phyloP scores from a whole-genome alignment of 1,140 invertebrate genomes.

The Paracyclopina nana region DNA sequence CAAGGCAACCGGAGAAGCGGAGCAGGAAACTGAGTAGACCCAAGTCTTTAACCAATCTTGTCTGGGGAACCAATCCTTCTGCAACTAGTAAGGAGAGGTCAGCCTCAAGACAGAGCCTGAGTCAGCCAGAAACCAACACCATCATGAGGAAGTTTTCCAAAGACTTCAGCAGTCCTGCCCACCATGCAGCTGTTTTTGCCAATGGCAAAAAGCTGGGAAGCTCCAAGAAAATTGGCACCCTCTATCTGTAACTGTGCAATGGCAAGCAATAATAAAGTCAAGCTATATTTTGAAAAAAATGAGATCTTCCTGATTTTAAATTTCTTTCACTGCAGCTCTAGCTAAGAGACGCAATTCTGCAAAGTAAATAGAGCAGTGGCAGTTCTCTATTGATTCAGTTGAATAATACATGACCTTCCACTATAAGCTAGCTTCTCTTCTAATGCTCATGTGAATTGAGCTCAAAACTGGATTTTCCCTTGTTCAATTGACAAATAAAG shows the following conservation, averaged over 20 bases:
- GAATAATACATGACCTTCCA: not conserved
- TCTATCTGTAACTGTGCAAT: constrained; percentile 19
- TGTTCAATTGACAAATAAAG: not conserved
- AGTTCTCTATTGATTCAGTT: not conserved
- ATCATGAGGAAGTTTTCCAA: constrained; percentile 1
- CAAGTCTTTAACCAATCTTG: constrained; percentile 60
- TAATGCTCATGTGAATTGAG: too few relatives aligned
- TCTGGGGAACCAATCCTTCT: constrained; percentile 39
- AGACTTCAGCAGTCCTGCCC: constrained; percentile 18
- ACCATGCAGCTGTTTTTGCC: constrained; percentile 18
- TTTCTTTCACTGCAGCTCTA: not conserved
- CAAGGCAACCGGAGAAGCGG: constrained; percentile 51
- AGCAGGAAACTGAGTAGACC: constrained; percentile 31
- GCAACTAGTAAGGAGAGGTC: constrained; percentile 17
- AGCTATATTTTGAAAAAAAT: too few relatives aligned
- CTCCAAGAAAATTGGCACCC: constrained; percentile 21
- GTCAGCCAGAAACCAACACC: constrained; percentile 10
- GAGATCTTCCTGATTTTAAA: not conserved
- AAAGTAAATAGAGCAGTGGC: not conserved
- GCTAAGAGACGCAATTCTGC: not conserved
- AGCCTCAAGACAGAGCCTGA: constrained; percentile 18
- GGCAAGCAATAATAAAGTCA: not conserved
- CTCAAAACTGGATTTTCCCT: not conserved
- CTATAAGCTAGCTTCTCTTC: too few relatives aligned
- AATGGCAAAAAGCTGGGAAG: constrained; percentile 17